Base-by-base conservation (phyloP, 1,140 invertebrate species). In the Drosophila leontia region DNA sequence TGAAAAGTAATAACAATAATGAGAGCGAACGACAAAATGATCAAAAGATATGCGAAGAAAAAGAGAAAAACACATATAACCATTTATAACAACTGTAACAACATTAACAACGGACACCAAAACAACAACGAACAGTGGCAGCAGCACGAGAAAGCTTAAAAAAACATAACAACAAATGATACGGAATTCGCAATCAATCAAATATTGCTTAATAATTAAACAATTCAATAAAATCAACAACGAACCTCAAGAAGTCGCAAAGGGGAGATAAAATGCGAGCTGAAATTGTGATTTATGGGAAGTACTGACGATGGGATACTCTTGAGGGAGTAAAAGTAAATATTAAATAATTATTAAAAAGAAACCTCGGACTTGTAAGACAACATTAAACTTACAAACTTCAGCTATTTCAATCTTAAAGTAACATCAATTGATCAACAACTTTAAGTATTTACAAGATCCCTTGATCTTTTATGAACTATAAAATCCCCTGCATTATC, bases 181-280 rank as follows among this genome's bases (percentile, higher is more conserved):
- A 91, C 69, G 85, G 74, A 91, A 91, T 91, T 91, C 56, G 90
- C 88, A 88, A 91, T 91, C 88, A 91, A 91, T 91, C 88, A 91
- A 90, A 91, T 91, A 82, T 91, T 91, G 88, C 88, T 91, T 88
- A 91, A 91, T 88, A 91, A 91, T 91, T 91, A 79, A 90, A 85
- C 88, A 91, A 91, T 91, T 91, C 80, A 91, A 91, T 83, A 87
- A 83, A 83, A 82, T 81, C 84, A 91, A 91, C 82, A 90, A 39
- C 70, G 61, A 71, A 72, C 68, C 63, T 71, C 68, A 69, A 81
- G 78, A 82, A 72, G 84, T 58, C 47, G 91, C 69, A 37, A 71
- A 42, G 35, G 37, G 62, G 32, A 34, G 44, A 69, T 71, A 41
- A 56, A 56, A 29, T 42, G 15, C 13, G 39, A 71, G 44, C 11